Conservation (phyloP, 2,888 invertebrate genomes). For the Orchestes rusci region DNA sequence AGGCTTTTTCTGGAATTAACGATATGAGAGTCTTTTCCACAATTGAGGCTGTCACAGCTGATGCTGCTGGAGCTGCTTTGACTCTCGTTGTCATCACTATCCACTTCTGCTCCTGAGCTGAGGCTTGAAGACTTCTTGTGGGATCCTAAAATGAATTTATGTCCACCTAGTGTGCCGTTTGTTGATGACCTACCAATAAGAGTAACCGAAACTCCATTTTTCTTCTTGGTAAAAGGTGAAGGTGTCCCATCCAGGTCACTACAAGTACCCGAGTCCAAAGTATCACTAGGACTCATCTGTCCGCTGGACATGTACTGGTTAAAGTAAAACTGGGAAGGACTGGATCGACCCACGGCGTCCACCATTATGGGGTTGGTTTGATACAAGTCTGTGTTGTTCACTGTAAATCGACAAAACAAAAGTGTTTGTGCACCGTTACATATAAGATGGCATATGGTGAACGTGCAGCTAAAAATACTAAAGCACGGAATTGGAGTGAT, state of each 20-base stretch:
- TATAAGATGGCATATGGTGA: neutral
- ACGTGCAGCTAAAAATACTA: neutral
- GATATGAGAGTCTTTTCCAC: slow-evolving; percentile 50
- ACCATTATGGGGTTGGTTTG: slow-evolving; percentile 43
- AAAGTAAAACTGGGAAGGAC: slow-evolving; percentile 50
- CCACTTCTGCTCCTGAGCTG: slow-evolving; percentile 58
- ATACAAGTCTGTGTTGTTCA: slow-evolving; percentile 45
- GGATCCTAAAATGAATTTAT: slow-evolving; percentile 39
- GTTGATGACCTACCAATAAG: slow-evolving; percentile 48
- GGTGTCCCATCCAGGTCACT: slow-evolving; percentile 74
- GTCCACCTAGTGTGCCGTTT: too few relatives aligned
- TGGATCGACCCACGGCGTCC: slow-evolving; percentile 26
- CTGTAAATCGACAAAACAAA: too few relatives aligned
- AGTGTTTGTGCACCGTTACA: too few relatives aligned
- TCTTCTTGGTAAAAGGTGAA: slow-evolving; percentile 60
- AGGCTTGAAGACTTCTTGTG: slow-evolving; percentile 44
- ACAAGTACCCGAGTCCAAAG: slow-evolving; percentile 77
- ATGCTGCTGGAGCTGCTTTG: slow-evolving; percentile 64
- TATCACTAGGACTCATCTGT: slow-evolving; percentile 76
- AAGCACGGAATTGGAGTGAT: too few relatives aligned
- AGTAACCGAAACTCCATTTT: slow-evolving; percentile 51
- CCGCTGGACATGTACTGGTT: slow-evolving; percentile 68
- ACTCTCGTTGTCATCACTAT: slow-evolving; percentile 67
- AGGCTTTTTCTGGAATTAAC: slow-evolving; percentile 12
- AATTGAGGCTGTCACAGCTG: slow-evolving; percentile 76